Base-by-base conservation (phyloP, 2,113 vertebrate species). In the Trematocara zebra region DNA sequence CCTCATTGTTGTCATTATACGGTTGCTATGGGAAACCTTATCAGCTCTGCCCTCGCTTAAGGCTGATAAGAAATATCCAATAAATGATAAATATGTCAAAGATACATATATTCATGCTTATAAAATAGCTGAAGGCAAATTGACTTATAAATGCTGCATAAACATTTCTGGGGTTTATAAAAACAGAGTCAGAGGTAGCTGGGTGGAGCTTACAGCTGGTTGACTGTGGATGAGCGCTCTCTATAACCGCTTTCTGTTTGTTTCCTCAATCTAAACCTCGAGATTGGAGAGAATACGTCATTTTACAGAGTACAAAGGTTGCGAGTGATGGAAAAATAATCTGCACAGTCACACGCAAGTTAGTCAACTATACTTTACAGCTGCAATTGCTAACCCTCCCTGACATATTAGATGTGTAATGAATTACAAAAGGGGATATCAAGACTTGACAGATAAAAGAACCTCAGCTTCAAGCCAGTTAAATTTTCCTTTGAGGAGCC, bases 361-460 rank as follows among this genome's bases (percentile, higher is more conserved):
- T 59, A 56, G 85, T 84, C 76, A 81, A 74, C 86, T 81, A 78
- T 81, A 52, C 57, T 20, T 83, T 76, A 76, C 78, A 90, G 40
- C 42, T 18, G 20, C 57, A 78, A 72, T 84, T 86, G 49, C 33
- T 86, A 82, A 87, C 80, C 80, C 57, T 78, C 18, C 80, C 18
- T 74, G 85, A 88, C 89, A 87, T 80, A 72, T 54, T 9, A 53
- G 81, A 74, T 82, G 87, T 78, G 79, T 78, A 91, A 90, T 88
- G 64, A 90, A 87, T 87, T 72, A 86, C 72, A n/a, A 78, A 74
- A 87, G 31, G 42, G 49, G 81, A 83, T 83, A 76, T 79, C 84
- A 69, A 56, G 78, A 84, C 18, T 33, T 85, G 84, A 85, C 80
- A 82, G 85, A 88, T 88, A 72, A 88, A 88, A 87, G 85, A 88